These are phyloP conservation scores for Aethes cnicana DNA, from an alignment of 2,888 invertebrate genomes.

Conservation along the genomic window DNA sequence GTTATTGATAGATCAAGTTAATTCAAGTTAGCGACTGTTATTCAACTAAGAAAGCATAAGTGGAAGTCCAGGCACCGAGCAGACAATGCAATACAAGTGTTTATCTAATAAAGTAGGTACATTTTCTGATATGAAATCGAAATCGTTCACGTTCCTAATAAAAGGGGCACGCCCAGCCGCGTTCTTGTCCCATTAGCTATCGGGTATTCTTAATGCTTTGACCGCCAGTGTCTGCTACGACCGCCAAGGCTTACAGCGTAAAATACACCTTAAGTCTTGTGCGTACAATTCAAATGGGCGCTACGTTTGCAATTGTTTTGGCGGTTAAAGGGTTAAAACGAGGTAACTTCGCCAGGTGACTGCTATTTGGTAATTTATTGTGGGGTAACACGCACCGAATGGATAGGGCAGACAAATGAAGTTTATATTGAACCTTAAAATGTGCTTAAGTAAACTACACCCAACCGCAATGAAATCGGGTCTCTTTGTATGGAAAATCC, in stretches of 20 bases:
- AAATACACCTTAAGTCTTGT: too few species aligned
- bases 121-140: constrained; percentile 24
- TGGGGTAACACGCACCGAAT: constrained; percentile 49
- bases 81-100: constrained; percentile 17
- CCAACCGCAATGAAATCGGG: too few species aligned
- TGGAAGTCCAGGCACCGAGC: constrained; percentile 11
- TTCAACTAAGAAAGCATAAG: constrained; percentile 7
- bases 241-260: too few species aligned
- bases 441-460: too few species aligned
- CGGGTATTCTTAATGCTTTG: constrained; percentile 35
- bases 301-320: too few species aligned
- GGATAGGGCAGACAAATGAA: too few species aligned
- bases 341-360: constrained; percentile 34
- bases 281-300: too few species aligned
- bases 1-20: neutral
- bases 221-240: too few species aligned
- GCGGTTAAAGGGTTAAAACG: too few species aligned
- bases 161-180: constrained; percentile 26
- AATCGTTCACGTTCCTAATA: constrained; percentile 23
- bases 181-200: constrained; percentile 38
- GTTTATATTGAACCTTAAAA: too few species aligned
- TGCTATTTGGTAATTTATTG: constrained; percentile 49
- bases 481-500: too few species aligned
- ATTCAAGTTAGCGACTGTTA: neutral
- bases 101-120: constrained; percentile 14